Evolutionary conservation across 2,797 vertebrate species (phyloP).

Genomic region (Pteropus rufus): DNA sequence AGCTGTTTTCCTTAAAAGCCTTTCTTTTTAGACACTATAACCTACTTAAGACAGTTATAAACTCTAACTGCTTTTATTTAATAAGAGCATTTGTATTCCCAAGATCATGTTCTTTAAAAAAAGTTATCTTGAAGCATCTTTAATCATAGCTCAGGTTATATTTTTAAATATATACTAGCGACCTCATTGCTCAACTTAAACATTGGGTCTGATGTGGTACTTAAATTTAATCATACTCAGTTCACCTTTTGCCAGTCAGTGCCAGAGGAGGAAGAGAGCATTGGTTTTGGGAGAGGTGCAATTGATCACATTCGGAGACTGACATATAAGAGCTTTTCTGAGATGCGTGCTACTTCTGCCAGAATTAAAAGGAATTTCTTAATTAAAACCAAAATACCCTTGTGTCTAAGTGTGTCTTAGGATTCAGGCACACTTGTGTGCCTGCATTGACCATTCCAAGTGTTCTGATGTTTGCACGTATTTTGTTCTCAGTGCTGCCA

Average conservation of each 20-base stretch:
- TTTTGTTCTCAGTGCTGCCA: constrained; percentile 57
- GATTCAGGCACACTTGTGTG: constrained; percentile 51
- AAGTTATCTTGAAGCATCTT: constrained; percentile 15
- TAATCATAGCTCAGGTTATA: constrained; percentile 14
- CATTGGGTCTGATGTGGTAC: background rate
- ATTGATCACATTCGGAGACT: constrained; percentile 43
- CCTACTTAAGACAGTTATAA: constrained; percentile 15
- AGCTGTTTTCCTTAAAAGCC: constrained; percentile 31
- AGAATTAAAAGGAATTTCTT: constrained; percentile 66
- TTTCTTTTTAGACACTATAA: constrained; percentile 14
- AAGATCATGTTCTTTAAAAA: constrained; percentile 15
- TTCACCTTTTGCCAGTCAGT: constrained; percentile 53
- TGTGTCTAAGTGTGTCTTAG: constrained; percentile 47
- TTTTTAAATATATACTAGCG: background rate
- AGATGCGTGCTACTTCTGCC: constrained; percentile 55
- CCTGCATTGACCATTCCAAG: constrained; percentile 41
- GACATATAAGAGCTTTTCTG: constrained; percentile 52
- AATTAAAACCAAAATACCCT: constrained; percentile 62
- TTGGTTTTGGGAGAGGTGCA: constrained; percentile 33
- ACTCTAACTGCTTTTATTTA: constrained; percentile 43
- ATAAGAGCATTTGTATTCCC: constrained; percentile 10
- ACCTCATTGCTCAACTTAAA: background rate
- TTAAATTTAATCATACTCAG: constrained; percentile 11
- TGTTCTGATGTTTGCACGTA: background rate
- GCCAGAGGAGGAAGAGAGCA: background rate